Evolutionary conservation across 53 echinoderm and acorn worm genomes (phyloP).

Genomic region (Echinometra lucunter): DNA sequence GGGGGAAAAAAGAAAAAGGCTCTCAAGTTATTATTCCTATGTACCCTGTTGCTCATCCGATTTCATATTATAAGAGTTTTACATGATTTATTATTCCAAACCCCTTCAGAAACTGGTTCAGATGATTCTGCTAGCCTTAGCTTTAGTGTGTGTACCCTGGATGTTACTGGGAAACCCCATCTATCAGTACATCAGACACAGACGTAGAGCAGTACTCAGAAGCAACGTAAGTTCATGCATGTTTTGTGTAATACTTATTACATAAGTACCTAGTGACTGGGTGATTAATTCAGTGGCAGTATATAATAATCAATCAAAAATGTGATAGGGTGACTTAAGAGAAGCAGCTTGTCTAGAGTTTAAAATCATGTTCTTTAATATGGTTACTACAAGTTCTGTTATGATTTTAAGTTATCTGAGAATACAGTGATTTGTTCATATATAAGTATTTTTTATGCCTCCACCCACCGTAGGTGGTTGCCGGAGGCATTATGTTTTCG

Average conservation of each 20-base stretch:
- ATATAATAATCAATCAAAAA: not conserved
- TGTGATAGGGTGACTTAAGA: not conserved
- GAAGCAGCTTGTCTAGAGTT: not conserved
- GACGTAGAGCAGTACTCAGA: not conserved
- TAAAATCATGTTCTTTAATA: not conserved
- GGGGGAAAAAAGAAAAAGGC: not conserved
- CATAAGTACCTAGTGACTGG: no score
- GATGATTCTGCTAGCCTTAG: constrained; percentile 67
- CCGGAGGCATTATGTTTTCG: no score
- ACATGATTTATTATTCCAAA: not conserved
- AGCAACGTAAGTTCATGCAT: constrained; percentile 39
- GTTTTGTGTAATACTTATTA: not conserved
- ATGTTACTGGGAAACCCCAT: constrained; percentile 89
- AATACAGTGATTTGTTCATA: no score
- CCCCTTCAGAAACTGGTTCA: constrained; percentile 77
- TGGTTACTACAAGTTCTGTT: no score
- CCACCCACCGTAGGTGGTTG: no score
- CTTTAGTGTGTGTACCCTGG: constrained; percentile 88
- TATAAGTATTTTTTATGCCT: no score
- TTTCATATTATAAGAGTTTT: not conserved
- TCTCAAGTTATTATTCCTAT: not conserved
- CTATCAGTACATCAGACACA: constrained; percentile 65
- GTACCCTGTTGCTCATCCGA: not conserved
- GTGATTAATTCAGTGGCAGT: not conserved
- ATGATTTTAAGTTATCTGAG: no score